Evolutionary conservation across 2,797 vertebrate species (phyloP), one percentile per base, ranked within the genome.

Genomic region (Ataeniobius toweri): DNA sequence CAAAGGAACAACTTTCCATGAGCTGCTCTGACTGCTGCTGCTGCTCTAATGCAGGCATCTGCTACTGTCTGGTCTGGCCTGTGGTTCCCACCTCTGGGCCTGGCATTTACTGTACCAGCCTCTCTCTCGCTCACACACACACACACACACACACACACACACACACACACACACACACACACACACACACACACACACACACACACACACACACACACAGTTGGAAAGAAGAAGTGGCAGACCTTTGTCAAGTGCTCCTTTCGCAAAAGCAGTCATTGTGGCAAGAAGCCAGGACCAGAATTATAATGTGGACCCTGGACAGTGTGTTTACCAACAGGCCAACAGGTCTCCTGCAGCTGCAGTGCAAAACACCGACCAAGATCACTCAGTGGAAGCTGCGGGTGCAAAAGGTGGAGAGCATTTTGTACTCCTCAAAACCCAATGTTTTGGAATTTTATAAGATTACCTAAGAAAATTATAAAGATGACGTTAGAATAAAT

Each of bases 231-330:
- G 94, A 95, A 95, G 95, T 95, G 89, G 88, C 89, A 88, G 96
- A 96, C 96, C 96, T 94, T 96, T 95, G 95, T 97, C 96, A 97
- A 97, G 97, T 95, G 93, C 94, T 93, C 93, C 93, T 89, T 91
- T 95, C 94, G 98, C 97, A 98, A 97, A 68, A 98, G 95, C 96
- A 92, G 94, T 96, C 95, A 97, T 97, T 98, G 97, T 98, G 93
- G 91, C 90, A 84, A 82, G 89, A 91, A 92, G 92, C 84, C 80
- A 84, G 89, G 91, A 93, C 89, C 92, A 93, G 95, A 96, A 97
- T 96, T 94, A 96, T 97, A 97, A 97, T 95, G 95, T 95, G 94
- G 92, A 28, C 28, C 59, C 28, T 63, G 28, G 94, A 91, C 91
- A 89, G 90, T 94, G 94, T 97, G 85, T 92, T 90, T 87, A 91